Base-by-base conservation (phyloP, 1,140 invertebrate genomes). In the Drosophila cardini region DNA sequence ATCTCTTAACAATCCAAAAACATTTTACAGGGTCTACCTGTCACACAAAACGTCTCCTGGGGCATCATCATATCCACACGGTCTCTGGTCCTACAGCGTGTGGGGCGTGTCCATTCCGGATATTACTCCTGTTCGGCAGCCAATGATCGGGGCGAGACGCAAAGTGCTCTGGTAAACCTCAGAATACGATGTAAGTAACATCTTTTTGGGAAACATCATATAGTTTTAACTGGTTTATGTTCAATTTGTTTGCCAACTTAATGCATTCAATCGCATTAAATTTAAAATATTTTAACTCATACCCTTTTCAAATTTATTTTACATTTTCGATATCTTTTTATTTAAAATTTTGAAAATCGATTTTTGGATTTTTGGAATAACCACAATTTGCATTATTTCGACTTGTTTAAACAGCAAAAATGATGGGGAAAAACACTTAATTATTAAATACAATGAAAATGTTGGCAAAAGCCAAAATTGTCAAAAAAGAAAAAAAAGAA, bases 21-120 rank as follows among this genome's bases (percentile, higher is more conserved):
- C 38, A 56, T 61, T 64, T 26, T 50, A 5, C 91, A 97, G 97
- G 96, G 96, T n/a, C 93, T 94, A 48, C 92, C 95, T 63, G 94
- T 98, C 57, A 94, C 94, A 61, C 96, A 97, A 92, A 97, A 97
- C 91, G 94, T 96, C 84, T 96, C 96, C n/a, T 95, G 95, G 9
- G 96, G 97, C 45, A 94, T 98, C 58, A 96, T 98, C 80, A 96
- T 97, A 87, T 97, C 96, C 81, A 97, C 96, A 15, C 95, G 97
- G 87, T 97, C 96, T 74, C 93, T 98, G 70, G 97, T 97, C 4
- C 93, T 98, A 38, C 97, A 97, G 92, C 95, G 95, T 76, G 96
- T 98, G 72, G 95, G 95, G 4, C 93, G 96, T 42, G 94, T 96
- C 58, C 95, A 97, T 82, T 95, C 95, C 36, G 97, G 97, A 0